Conservation (phyloP, 2,797 vertebrate species). For the Cygnus olor region DNA sequence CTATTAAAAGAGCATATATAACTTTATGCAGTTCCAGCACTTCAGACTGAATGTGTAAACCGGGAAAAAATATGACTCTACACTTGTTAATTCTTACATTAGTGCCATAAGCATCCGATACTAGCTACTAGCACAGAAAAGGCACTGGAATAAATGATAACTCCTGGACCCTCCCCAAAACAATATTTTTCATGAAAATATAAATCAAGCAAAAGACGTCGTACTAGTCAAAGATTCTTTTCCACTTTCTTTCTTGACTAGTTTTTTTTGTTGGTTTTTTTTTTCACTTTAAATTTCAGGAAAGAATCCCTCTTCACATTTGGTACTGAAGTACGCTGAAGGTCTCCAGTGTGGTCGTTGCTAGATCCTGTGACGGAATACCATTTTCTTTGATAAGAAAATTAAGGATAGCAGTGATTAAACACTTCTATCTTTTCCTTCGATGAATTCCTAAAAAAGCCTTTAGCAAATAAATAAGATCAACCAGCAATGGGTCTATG, state of each 20-base stretch:
- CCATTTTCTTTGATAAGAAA: neutral
- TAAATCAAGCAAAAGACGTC: neutral
- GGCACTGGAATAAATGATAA: neutral
- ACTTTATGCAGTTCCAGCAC: neutral
- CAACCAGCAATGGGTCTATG: neutral
- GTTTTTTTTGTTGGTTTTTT: neutral
- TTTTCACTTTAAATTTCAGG: neutral
- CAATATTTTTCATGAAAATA: neutral
- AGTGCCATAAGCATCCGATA: neutral
- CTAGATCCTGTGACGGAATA: neutral
- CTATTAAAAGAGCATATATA: neutral
- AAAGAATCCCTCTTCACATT: neutral
- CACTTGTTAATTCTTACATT: neutral
- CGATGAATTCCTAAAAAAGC: neutral
- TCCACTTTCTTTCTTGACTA: neutral
- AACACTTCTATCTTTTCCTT: neutral
- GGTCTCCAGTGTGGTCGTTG: neutral
- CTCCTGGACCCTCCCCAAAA: neutral
- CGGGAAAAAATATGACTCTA: neutral
- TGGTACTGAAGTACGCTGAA: neutral
- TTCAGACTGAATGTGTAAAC: neutral
- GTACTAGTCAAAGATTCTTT: neutral
- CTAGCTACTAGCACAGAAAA: neutral
- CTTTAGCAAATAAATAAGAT: neutral
- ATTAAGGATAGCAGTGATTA: neutral